Conservation (phyloP, 37 sponge, comb jelly and placozoan species). For the Aplysina aerophoba region DNA sequence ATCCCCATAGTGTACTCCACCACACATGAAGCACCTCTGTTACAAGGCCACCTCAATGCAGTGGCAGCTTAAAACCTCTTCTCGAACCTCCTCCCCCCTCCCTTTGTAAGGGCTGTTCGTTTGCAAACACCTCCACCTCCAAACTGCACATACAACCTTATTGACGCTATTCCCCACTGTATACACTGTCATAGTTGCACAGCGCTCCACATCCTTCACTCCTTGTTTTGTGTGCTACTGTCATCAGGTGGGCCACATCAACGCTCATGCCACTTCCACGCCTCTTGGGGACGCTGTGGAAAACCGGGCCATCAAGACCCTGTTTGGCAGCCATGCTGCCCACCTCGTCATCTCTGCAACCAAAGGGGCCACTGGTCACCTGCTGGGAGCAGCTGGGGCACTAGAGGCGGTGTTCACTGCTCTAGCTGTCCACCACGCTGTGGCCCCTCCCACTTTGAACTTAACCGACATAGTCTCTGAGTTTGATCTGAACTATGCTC, state of each 20-base stretch:
- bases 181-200: too few relatives aligned
- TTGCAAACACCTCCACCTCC: too few relatives aligned
- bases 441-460: conserved; percentile 88
- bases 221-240: too few relatives aligned
- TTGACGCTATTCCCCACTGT: too few relatives aligned
- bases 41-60: not conserved
- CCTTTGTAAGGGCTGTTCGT: too few relatives aligned
- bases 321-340: conserved; percentile 57
- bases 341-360: conserved; percentile 68
- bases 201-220: too few relatives aligned
- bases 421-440: conserved; percentile 66
- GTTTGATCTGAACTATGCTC: conserved; percentile 77
- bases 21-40: too few relatives aligned
- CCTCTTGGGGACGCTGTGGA: conserved; percentile 83
- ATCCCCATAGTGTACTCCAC: too few relatives aligned
- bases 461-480: conserved; percentile 42
- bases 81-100: too few relatives aligned
- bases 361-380: conserved; percentile 86
- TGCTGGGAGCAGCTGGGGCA: conserved; percentile 86
- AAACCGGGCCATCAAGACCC: conserved; percentile 63
- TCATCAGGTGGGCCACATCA: conserved; percentile 71
- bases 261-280: conserved; percentile 97
- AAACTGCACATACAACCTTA: too few relatives aligned
- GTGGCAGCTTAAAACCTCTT: too few relatives aligned
- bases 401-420: conserved; percentile 84